Conservation (phyloP, 2,113 vertebrate genomes). For the Lophotis ruficrista region DNA sequence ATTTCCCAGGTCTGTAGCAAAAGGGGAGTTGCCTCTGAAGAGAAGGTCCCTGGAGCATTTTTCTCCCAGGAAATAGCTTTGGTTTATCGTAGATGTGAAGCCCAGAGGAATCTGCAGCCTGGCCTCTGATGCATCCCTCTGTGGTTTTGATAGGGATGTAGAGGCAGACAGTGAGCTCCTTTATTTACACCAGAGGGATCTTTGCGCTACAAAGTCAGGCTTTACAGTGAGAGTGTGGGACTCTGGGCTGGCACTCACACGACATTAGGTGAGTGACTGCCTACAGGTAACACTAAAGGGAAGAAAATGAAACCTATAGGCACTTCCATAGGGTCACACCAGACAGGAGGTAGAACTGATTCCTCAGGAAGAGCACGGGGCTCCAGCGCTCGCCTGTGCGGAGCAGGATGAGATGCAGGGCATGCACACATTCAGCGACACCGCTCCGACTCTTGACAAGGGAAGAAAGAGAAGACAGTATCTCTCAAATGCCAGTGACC, state of each 20-base stretch:
- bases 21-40: neutral
- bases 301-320: neutral
- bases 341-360: neutral
- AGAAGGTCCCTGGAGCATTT: neutral
- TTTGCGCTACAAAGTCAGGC: neutral
- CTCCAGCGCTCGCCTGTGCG: rapidly evolving
- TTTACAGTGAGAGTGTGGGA: neutral
- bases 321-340: neutral
- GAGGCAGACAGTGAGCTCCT: neutral
- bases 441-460: neutral
- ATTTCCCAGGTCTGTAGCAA: neutral
- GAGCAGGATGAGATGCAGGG: neutral
- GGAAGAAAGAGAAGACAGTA: neutral
- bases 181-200: neutral
- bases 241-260: neutral
- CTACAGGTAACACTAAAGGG: neutral
- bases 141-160: neutral
- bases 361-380: neutral
- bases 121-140: neutral
- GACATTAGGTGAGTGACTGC: rapidly evolving
- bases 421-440: rapidly evolving
- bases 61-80: neutral
- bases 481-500: neutral
- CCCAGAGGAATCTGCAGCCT: neutral
- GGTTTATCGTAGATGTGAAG: neutral